Conservation (phyloP, 2,888 invertebrate genomes). For the Buathra laborator region DNA sequence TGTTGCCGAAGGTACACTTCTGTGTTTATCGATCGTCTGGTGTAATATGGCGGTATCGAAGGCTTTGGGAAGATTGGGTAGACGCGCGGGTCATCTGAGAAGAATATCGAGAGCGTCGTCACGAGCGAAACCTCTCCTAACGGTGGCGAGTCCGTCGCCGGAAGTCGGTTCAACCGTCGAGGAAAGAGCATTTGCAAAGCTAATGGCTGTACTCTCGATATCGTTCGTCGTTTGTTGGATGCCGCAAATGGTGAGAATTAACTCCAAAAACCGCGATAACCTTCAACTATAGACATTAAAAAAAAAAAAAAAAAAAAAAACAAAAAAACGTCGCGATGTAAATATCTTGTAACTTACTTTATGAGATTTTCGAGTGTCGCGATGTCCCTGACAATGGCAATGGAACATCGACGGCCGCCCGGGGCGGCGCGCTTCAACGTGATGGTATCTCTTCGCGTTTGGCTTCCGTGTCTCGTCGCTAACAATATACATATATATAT, state of each 20-base stretch:
- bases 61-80: slow-evolving; percentile 88
- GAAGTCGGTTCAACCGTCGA: slow-evolving; percentile 88
- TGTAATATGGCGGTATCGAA: slow-evolving; percentile 94
- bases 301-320: slow-evolving; percentile 2
- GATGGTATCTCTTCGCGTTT: not conserved
- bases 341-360: not conserved
- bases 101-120: slow-evolving; percentile 82
- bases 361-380: slow-evolving; percentile 29
- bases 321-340: not conserved
- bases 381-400: slow-evolving; percentile 51
- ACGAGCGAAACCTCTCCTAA: slow-evolving; percentile 79
- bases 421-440: not conserved
- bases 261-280: not conserved
- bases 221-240: slow-evolving; percentile 95
- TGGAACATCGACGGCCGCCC: slow-evolving; percentile 6
- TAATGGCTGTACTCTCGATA: slow-evolving; percentile 94
- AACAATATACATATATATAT: not conserved
- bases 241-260: slow-evolving; percentile 92
- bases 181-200: slow-evolving; percentile 93
- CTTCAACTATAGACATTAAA: not conserved
- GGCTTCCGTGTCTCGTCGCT: slow-evolving; percentile 17
- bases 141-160: slow-evolving; percentile 73
- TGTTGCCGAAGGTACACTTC: slow-evolving; percentile 88
- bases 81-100: slow-evolving; percentile 79
- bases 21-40: slow-evolving; percentile 92